A percentile compares a stretch with the other conserved stretches of the same genome.
phyloP scores from a whole-genome alignment of 2,113 vertebrate species.

The Microcebus murinus region DNA sequence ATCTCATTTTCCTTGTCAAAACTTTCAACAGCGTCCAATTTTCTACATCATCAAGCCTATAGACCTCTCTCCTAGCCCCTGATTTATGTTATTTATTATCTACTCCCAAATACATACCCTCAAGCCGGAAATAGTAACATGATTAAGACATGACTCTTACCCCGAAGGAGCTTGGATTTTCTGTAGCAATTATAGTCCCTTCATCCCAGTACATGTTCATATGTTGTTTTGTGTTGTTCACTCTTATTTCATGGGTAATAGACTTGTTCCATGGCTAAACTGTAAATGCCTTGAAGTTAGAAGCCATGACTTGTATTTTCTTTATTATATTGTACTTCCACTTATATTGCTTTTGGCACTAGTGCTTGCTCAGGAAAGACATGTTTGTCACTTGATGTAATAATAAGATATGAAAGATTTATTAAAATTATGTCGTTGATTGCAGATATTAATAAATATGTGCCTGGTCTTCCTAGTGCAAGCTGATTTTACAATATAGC shows the following conservation, averaged over 20 bases:
- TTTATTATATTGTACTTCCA: neutral
- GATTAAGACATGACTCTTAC: slow-evolving; percentile 4
- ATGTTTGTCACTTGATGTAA: slow-evolving; percentile 5
- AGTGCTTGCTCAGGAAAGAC: neutral
- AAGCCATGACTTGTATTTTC: slow-evolving; percentile 1
- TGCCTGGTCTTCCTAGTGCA: neutral
- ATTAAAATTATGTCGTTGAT: neutral
- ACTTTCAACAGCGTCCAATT: neutral
- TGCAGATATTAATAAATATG: neutral
- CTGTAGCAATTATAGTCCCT: neutral
- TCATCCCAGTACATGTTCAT: neutral
- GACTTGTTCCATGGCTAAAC: neutral
- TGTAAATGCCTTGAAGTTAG: slow-evolving; percentile 41
- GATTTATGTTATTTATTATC: slow-evolving; percentile 36
- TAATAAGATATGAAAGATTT: slow-evolving; percentile 1
- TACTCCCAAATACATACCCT: slow-evolving; percentile 1
- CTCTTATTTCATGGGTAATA: slow-evolving; percentile 56
- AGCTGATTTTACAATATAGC: neutral
- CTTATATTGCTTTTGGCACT: neutral
- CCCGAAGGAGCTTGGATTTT: neutral
- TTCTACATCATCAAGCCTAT: neutral
- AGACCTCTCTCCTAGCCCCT: neutral
- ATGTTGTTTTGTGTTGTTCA: neutral
- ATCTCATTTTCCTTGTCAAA: neutral
- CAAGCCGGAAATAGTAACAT: neutral